Percentiles rank a stretch among this genome's conserved stretches.
These are phyloP conservation scores for Chlorodrepanis virens DNA, from an alignment of 2,113 vertebrate genomes.

Conservation along the genomic window DNA sequence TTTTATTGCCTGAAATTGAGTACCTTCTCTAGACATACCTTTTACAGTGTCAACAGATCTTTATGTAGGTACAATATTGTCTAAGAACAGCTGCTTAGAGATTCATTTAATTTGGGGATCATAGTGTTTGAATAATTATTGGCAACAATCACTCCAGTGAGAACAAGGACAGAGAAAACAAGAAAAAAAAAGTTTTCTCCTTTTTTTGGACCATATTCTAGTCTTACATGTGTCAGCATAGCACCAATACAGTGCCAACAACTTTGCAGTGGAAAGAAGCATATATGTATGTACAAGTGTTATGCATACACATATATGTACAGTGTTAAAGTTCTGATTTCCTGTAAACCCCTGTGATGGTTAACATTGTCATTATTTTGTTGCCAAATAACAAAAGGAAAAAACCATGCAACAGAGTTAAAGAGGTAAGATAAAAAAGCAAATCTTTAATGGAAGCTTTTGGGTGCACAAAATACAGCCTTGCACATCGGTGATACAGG, in stretches of 20 bases:
- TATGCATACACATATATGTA: background rate
- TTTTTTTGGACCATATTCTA: background rate
- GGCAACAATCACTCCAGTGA: background rate
- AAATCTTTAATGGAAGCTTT: background rate
- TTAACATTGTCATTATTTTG: background rate
- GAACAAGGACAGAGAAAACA: background rate
- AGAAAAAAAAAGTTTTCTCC: background rate
- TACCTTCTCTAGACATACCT: background rate
- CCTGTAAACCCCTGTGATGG: background rate
- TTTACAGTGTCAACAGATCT: background rate
- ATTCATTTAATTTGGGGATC: background rate
- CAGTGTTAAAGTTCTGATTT: background rate
- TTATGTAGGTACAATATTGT: background rate
- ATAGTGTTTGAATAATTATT: background rate
- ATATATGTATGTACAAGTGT: fast-evolving
- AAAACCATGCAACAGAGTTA: background rate
- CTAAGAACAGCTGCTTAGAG: background rate
- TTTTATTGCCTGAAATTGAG: background rate
- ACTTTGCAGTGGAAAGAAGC: background rate
- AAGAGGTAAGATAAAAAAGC: background rate
- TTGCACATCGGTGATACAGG: background rate
- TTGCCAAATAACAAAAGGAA: background rate
- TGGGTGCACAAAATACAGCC: background rate
- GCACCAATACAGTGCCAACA: background rate
- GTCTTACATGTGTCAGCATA: background rate